Conservation (phyloP, 2,888 invertebrate genomes). For the Cryptocheilus praepositus region DNA sequence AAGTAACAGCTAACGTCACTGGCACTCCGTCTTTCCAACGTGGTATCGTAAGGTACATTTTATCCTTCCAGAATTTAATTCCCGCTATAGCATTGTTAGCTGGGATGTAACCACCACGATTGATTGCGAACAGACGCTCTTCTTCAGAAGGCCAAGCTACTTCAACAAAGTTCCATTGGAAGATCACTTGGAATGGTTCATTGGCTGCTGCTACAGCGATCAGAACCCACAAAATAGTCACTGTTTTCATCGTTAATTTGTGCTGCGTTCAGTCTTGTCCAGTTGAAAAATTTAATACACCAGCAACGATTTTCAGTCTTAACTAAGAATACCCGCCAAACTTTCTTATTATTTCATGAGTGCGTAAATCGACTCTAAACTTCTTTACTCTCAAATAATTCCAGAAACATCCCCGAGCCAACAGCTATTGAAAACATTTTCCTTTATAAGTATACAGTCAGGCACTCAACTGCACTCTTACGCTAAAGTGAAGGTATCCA, state of each 20-base stretch:
- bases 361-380: no score
- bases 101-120: conserved; percentile 80
- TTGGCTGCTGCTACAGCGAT: conserved; percentile 43
- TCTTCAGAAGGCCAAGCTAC: conserved; percentile 81
- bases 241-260: conserved; percentile 25
- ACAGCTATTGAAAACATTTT: no score
- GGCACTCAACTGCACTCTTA: no score
- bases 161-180: conserved; percentile 84
- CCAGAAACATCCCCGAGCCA: no score
- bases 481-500: no score
- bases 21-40: conserved; percentile 84
- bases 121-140: conserved; percentile 77
- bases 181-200: conserved; percentile 81
- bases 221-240: conserved; percentile 25
- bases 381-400: no score
- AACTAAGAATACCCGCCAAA: no score
- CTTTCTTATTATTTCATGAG: no score
- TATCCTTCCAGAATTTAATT: conserved; percentile 81
- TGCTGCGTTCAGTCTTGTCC: no score
- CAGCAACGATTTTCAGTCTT: no score
- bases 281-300: no score
- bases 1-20: conserved; percentile 80
- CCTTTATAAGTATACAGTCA: no score
- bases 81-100: conserved; percentile 83
- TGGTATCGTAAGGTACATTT: conserved; percentile 82